phyloP scores from a whole-genome alignment of 2,113 vertebrate species.

The Hyaena hyaena region DNA sequence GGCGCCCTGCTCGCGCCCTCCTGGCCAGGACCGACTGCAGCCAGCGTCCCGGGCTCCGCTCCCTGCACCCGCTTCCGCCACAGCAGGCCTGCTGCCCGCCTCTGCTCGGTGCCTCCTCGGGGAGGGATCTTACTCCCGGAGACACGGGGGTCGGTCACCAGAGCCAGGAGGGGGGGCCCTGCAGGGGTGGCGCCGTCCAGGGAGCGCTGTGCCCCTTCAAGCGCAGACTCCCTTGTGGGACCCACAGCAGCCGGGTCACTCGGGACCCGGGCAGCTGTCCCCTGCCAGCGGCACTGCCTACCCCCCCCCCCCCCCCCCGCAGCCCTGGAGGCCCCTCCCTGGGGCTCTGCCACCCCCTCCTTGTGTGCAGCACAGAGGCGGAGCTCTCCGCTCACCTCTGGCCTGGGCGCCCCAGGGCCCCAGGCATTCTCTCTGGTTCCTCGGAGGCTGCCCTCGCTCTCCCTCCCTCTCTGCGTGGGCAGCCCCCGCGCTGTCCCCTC shows the following conservation, averaged over 20 bases:
- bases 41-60: accelerated
- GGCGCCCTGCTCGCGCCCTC: accelerated
- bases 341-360: neutral
- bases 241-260: neutral
- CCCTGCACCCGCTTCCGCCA: neutral
- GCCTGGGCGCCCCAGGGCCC: neutral
- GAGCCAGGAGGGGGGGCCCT: neutral
- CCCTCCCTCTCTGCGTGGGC: too few relatives aligned
- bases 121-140: neutral
- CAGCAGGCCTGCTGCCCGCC: neutral
- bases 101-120: neutral
- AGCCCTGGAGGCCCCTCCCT: neutral
- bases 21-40: neutral
- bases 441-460: neutral
- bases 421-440: neutral
- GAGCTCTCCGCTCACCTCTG: neutral
- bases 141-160: neutral
- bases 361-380: neutral
- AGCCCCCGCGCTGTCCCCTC: accelerated
- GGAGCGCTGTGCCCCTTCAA: neutral
- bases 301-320: too few relatives aligned
- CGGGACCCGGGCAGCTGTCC: neutral
- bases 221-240: too few relatives aligned
- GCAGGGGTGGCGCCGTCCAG: neutral
- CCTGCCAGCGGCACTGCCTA: neutral